A percentile compares a stretch with the other conserved stretches of the same genome.
Evolutionary conservation across 2,113 vertebrate species (phyloP).

Genomic region (Nerophis lumbriciformis): DNA sequence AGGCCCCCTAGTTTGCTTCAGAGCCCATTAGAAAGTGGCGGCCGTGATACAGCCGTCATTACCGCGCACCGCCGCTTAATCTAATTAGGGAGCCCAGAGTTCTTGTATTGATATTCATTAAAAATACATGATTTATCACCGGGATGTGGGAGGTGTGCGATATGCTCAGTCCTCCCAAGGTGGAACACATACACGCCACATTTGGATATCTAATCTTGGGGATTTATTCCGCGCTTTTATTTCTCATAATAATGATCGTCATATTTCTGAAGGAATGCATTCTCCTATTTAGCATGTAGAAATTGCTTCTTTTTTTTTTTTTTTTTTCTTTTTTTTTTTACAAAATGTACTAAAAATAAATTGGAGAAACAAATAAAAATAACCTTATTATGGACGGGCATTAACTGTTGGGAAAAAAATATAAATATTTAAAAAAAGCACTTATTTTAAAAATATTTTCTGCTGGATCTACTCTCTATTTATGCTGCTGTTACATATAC

Average conservation of each 20-base stretch:
- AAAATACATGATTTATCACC: slow-evolving; percentile 93
- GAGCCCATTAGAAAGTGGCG: slow-evolving; percentile 89
- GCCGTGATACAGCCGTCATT: slow-evolving; percentile 83
- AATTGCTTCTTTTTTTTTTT: too few species aligned
- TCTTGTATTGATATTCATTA: slow-evolving; percentile 93
- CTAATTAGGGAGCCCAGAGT: slow-evolving; percentile 83
- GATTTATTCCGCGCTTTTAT: neutral
- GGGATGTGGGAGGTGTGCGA: slow-evolving; percentile 83
- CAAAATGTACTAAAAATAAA: too few species aligned
- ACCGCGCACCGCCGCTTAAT: slow-evolving; percentile 89
- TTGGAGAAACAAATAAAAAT: too few species aligned
- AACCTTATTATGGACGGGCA: too few species aligned
- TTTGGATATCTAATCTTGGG: neutral
- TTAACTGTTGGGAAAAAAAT: too few species aligned
- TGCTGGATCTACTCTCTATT: too few species aligned
- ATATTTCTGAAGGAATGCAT: neutral
- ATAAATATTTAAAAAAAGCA: too few species aligned
- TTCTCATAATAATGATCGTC: slow-evolving; percentile 8
- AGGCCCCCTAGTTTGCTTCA: slow-evolving; percentile 83
- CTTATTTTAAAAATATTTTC: too few species aligned
- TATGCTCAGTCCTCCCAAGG: slow-evolving; percentile 78
- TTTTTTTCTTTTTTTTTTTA: too few species aligned
- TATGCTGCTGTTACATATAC: too few species aligned
- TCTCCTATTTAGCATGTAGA: too few species aligned
- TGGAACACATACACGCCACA: slow-evolving; percentile 21